Evolutionary conservation across 2,797 vertebrate genomes (phyloP), one percentile per base, ranked within the genome.

Genomic region (Chelmon rostratus): DNA sequence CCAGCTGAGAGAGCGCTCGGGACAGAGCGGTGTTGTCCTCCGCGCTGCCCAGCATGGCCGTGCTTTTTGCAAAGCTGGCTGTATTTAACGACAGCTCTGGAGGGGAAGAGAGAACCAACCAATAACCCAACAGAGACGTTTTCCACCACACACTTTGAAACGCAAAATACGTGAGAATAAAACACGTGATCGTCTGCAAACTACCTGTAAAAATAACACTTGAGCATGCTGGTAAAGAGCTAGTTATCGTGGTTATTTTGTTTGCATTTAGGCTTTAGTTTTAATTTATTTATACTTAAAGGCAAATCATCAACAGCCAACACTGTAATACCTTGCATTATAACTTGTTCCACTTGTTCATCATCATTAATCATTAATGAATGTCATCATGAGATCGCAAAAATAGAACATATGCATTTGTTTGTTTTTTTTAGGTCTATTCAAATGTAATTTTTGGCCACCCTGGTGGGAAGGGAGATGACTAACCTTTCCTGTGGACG

Each of bases 11-110:
- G 25, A 99, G 96, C 0, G 98, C 98, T 1, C 98, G 94, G 5
- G 98, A 99, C 59, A 99, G 94, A 1, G 98, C 98, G 0, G 98
- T 99, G 96, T 99, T 99, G 94, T 99, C 98, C 93, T 99, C 98
- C 0, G 98, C 98, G 81, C 97, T 99, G 53, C 98, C 98, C 74
- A 99, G 92, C 98, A 99, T 99, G 76, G 98, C 98, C 16, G 97
- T 81, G 15, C 98, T 99, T 94, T 99, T 99, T 18, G 98, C 97
- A 83, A 99, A 99, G 90, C 96, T 95, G 1, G 97, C 98, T 0
- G 98, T 99, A 82, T 98, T 98, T 81, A 96, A 3, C 0, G 97
- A 98, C 37, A 99, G 90, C 82, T 96, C 96, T 96, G 87, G 21
- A 46, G 16, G 9, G 8, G 33, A 12, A 19, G 11, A 50, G 9